These are phyloP conservation scores for Trissolcus japonicus DNA, from an alignment of 2,888 invertebrate genomes.

Conservation along the genomic window DNA sequence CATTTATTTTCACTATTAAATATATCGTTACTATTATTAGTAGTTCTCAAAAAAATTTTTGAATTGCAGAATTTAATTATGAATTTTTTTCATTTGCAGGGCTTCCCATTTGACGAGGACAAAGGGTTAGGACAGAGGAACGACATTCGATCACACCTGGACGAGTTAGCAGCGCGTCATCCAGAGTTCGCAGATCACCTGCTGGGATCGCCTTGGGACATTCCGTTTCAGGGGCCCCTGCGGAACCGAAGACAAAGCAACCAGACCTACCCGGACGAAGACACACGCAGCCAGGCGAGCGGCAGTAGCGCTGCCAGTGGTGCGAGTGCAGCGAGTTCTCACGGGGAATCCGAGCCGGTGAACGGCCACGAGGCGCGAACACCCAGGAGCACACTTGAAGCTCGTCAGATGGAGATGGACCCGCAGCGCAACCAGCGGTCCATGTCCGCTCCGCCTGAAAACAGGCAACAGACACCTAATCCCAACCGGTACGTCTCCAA, in stretches of 20 bases:
- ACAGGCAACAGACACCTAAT: slow-evolving; percentile 72
- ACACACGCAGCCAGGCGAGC: slow-evolving; percentile 71
- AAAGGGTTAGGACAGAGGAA: slow-evolving; percentile 77
- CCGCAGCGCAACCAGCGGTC: slow-evolving; percentile 80
- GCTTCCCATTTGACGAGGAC: slow-evolving; percentile 82
- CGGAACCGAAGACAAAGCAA: slow-evolving; percentile 65
- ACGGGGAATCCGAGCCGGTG: slow-evolving; percentile 66
- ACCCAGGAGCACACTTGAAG: slow-evolving; percentile 53
- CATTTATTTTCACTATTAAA: too few species aligned
- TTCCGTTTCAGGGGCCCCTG: slow-evolving; percentile 66
- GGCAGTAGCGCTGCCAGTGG: slow-evolving; percentile 72
- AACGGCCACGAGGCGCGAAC: slow-evolving; percentile 42
- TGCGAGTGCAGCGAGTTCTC: slow-evolving; percentile 69
- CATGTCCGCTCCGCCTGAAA: slow-evolving; percentile 88
- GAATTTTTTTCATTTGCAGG: slow-evolving; percentile 69
- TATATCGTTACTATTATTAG: too few species aligned
- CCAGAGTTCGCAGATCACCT: slow-evolving; percentile 86
- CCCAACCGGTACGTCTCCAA: slow-evolving; percentile 66
- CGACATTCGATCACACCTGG: slow-evolving; percentile 78
- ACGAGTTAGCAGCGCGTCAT: slow-evolving; percentile 84
- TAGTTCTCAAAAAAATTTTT: too few species aligned
- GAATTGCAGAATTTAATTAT: too few species aligned
- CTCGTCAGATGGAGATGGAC: not conserved
- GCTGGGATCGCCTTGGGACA: slow-evolving; percentile 74
- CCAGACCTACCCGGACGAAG: slow-evolving; percentile 71